Conservation (phyloP, 2,113 vertebrate species). For the Leucoraja erinaceus region DNA sequence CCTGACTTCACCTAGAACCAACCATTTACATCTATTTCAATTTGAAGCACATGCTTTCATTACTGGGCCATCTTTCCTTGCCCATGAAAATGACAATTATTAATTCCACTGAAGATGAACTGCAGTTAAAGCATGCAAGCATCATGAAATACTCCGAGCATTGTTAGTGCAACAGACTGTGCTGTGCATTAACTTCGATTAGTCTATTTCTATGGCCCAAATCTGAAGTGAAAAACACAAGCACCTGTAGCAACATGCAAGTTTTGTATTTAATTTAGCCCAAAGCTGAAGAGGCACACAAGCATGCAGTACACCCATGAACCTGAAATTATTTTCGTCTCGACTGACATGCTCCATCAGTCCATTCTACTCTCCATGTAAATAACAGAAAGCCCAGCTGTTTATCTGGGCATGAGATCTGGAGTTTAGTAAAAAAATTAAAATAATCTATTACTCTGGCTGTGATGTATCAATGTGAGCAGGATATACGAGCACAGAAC, state of each 20-base stretch:
- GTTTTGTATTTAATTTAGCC: neutral
- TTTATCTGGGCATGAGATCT: neutral
- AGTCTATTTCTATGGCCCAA: neutral
- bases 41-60: neutral
- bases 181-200: neutral
- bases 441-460: constrained; percentile 20
- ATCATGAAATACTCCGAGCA: neutral
- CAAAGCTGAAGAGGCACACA: neutral
- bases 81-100: neutral
- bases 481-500: neutral
- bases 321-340: constrained; percentile 14
- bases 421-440: constrained; percentile 4
- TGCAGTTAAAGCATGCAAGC: neutral
- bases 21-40: neutral
- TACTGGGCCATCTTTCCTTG: neutral
- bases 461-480: too few species aligned
- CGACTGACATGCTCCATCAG: neutral
- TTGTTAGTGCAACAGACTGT: neutral
- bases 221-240: constrained; percentile 16
- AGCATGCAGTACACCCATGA: neutral
- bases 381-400: neutral
- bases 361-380: neutral
- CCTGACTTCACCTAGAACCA: neutral
- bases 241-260: neutral
- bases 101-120: neutral